Conservation (phyloP, 2,888 invertebrate genomes). For the Limnephilus marmoratus region DNA sequence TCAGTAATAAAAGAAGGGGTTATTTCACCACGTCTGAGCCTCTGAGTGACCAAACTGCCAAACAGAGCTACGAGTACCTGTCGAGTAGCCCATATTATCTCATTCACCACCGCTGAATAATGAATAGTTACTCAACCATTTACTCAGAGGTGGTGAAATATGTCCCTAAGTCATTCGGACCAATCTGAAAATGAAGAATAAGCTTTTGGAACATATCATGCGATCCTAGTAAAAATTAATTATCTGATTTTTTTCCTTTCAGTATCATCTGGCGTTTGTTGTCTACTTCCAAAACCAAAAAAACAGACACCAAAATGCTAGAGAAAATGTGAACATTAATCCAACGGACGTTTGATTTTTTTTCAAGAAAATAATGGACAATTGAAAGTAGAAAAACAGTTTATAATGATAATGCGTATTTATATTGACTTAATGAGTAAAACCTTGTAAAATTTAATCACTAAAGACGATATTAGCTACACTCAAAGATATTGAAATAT, state of each 20-base stretch:
- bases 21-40: no score
- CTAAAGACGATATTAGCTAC: no score
- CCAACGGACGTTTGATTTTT: background rate
- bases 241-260: constrained; percentile 67
- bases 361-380: background rate
- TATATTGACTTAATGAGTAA: no score
- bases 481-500: no score
- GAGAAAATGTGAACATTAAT: background rate
- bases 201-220: background rate
- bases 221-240: background rate
- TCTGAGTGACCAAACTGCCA: no score
- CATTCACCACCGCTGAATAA: no score
- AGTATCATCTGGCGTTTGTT: constrained; percentile 71
- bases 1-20: background rate
- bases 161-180: background rate
- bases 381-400: background rate
- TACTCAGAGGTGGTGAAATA: no score
- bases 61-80: no score
- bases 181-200: background rate
- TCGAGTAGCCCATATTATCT: no score
- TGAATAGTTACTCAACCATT: no score
- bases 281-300: constrained; percentile 71
- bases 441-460: no score
- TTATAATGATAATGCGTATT: background rate
- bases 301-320: background rate